Evolutionary conservation across 1,140 invertebrate genomes (phyloP).

Genomic region (Olivierus martensii): DNA sequence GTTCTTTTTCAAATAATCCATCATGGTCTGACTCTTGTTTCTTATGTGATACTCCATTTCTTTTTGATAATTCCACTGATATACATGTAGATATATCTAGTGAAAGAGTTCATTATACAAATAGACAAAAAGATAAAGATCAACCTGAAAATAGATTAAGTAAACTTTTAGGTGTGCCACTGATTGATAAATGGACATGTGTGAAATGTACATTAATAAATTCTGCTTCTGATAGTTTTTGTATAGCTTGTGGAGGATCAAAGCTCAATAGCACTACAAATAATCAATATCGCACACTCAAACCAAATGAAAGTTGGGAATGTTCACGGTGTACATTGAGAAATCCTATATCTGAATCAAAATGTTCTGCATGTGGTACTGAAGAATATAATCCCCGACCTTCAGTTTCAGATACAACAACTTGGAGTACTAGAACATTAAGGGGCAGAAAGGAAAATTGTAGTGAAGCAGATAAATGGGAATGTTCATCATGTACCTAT

Average conservation of each 20-base stretch:
- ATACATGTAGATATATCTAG: neutral
- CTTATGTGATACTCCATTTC: constrained; percentile 51
- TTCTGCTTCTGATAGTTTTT: constrained; percentile 46
- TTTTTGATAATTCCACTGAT: neutral
- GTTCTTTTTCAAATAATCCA: constrained; percentile 74
- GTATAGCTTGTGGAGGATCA: constrained; percentile 68
- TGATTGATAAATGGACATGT: constrained; percentile 54
- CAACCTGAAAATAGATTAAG: neutral
- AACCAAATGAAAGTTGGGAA: constrained; percentile 54
- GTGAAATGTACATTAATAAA: constrained; percentile 76
- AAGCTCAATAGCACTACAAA: constrained; percentile 42
- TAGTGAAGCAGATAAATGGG: constrained; percentile 20
- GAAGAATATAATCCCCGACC: neutral
- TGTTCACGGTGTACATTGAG: constrained; percentile 65
- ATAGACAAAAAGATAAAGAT: neutral
- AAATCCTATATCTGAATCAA: constrained; percentile 51
- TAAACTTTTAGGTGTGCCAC: constrained; percentile 2
- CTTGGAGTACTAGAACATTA: constrained; percentile 1
- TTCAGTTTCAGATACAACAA: neutral
- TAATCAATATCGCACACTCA: constrained; percentile 20
- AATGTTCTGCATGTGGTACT: constrained; percentile 55
- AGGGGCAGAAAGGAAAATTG: neutral
- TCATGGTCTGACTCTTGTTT: constrained; percentile 60
- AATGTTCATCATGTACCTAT: constrained; percentile 28
- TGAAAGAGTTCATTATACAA: neutral